Percentiles rank a stretch among this genome's conserved stretches.
Conservation (phyloP, 2,797 vertebrate species). For the Taeniopygia guttata region DNA sequence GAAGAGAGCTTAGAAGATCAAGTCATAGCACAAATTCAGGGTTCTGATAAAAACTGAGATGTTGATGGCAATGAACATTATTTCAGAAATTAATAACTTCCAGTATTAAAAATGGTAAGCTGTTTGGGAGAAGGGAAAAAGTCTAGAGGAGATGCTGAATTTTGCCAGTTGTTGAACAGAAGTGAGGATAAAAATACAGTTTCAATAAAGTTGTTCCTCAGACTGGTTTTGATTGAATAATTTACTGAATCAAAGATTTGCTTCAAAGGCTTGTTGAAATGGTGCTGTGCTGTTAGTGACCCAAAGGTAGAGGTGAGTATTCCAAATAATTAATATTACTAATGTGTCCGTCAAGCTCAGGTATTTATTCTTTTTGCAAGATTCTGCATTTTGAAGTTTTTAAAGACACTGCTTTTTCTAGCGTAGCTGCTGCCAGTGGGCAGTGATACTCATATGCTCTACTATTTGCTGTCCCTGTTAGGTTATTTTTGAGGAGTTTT, state of each 20-base stretch:
- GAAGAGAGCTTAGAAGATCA: conserved; percentile 46
- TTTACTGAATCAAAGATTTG: conserved; percentile 13
- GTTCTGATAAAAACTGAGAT: conserved; percentile 57
- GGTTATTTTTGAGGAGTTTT: background rate
- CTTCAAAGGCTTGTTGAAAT: background rate
- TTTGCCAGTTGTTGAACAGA: conserved; percentile 8
- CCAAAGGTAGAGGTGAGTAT: background rate
- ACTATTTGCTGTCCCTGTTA: background rate
- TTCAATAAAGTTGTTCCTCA: conserved; percentile 47
- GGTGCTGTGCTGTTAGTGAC: background rate
- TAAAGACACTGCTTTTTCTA: background rate
- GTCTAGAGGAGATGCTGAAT: background rate
- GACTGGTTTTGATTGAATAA: conserved; percentile 50
- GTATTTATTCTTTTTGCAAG: background rate
- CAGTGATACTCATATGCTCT: background rate
- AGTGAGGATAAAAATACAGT: background rate
- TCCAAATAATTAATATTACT: background rate
- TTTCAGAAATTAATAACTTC: conserved; percentile 63
- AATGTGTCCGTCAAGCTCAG: background rate
- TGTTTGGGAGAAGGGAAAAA: background rate
- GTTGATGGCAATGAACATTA: conserved; percentile 49
- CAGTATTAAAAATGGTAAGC: conserved; percentile 70
- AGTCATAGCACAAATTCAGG: conserved; percentile 43
- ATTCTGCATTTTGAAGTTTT: background rate
- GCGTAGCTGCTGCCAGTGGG: background rate